Conservation (phyloP, 2,113 vertebrate genomes). For the Phasianus colchicus region DNA sequence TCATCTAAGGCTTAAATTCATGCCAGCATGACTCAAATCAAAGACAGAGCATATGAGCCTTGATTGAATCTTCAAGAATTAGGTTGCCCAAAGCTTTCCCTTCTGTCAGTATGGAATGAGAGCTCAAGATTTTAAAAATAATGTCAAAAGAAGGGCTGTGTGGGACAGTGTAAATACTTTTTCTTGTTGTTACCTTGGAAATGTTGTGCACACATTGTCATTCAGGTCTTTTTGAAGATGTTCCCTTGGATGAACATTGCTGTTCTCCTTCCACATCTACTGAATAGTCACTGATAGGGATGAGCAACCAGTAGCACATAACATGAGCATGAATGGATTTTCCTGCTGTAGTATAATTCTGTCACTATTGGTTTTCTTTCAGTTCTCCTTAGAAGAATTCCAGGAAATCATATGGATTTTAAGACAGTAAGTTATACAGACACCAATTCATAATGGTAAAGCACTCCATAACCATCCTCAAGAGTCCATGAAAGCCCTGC, state of each 20-base stretch:
- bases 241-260: rapidly evolving
- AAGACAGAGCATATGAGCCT: not conserved
- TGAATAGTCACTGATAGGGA: not conserved
- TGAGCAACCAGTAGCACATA: not conserved
- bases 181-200: not conserved
- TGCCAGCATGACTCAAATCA: not conserved
- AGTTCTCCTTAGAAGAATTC: conserved; percentile 39
- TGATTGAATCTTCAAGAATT: conserved; percentile 21
- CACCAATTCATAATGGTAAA: not conserved
- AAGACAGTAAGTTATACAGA: conserved; percentile 17
- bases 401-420: conserved; percentile 46
- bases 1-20: not conserved
- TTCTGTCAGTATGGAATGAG: not conserved
- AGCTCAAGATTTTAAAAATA: conserved; percentile 8
- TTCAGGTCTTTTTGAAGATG: not conserved
- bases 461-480: not conserved
- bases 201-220: not conserved
- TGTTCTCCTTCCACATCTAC: rapidly evolving
- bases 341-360: not conserved
- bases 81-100: not conserved
- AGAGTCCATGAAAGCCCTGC: conserved; percentile 36
- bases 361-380: not conserved
- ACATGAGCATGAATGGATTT: not conserved
- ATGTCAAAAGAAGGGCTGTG: not conserved
- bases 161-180: not conserved